A percentile compares a stretch with the other conserved stretches of the same genome.
Evolutionary conservation across 2,888 invertebrate genomes (phyloP).

Genomic region (Mythimna albipuncta): DNA sequence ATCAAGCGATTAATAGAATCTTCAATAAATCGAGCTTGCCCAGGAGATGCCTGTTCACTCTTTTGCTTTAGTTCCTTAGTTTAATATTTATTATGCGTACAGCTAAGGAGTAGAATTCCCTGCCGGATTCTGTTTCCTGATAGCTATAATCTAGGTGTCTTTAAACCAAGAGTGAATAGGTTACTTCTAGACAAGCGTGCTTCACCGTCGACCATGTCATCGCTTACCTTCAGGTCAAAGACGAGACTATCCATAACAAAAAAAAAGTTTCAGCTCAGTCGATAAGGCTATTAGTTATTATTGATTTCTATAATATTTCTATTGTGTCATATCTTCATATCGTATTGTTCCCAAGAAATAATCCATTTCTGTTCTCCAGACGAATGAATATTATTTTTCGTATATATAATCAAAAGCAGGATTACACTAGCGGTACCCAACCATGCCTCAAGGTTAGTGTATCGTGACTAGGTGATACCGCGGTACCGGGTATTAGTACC

Average conservation of each 20-base stretch:
- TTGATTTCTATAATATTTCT: not conserved
- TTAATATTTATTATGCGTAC: no score
- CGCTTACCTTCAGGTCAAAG: no score
- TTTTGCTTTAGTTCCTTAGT: no score
- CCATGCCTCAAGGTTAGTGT: constrained; percentile 45
- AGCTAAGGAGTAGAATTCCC: no score
- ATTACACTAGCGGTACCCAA: constrained; percentile 39
- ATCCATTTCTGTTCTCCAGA: constrained; percentile 30
- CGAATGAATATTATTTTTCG: constrained; percentile 28
- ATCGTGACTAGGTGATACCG: constrained; percentile 50
- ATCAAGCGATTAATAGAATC: not conserved
- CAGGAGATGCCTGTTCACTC: not conserved
- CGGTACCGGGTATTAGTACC: constrained; percentile 56
- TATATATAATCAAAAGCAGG: constrained; percentile 36
- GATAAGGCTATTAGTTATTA: not conserved
- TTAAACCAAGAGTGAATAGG: no score
- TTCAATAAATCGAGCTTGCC: not conserved
- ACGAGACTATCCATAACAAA: no score
- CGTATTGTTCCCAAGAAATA: constrained; percentile 12
- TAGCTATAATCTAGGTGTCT: no score
- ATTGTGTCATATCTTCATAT: constrained; percentile 1
- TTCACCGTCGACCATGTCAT: no score
- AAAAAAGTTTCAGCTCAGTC: no score
- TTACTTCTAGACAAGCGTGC: no score
- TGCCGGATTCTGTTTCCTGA: no score